A percentile compares a stretch with the other conserved stretches of the same genome.
Conservation (phyloP, 2,888 invertebrate species). For the Pristionchus maxplancki region DNA sequence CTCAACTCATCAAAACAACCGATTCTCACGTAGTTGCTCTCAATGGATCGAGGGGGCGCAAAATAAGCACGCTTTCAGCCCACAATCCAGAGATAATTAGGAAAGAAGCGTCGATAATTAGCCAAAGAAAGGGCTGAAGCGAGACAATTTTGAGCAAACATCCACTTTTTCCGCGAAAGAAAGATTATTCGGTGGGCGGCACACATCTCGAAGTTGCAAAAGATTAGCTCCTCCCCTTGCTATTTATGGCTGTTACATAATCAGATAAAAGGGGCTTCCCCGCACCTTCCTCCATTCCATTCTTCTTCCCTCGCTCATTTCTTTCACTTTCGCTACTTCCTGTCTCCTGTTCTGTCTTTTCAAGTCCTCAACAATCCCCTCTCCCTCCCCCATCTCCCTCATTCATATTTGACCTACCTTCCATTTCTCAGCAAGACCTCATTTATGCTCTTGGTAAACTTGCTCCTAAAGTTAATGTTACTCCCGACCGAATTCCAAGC, state of each 20-base stretch:
- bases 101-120: neutral
- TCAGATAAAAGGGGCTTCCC: neutral
- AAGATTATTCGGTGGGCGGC: neutral
- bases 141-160: neutral
- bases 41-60: neutral
- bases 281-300: neutral
- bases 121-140: neutral
- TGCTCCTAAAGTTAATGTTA: too few species aligned
- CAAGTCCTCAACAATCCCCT: too few species aligned
- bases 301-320: neutral
- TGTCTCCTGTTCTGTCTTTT: too few species aligned
- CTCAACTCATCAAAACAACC: neutral
- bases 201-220: neutral
- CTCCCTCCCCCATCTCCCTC: too few species aligned
- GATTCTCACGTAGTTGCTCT: neutral
- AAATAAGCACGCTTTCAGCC: neutral
- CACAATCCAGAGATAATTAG: neutral
- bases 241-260: neutral
- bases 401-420: too few species aligned
- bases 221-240: neutral
- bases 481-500: too few species aligned
- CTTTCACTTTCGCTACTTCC: neutral
- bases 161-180: neutral
- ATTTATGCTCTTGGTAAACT: too few species aligned
- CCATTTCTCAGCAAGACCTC: too few species aligned